Conservation (phyloP, 2,797 vertebrate genomes). For the Babyrousa celebensis region DNA sequence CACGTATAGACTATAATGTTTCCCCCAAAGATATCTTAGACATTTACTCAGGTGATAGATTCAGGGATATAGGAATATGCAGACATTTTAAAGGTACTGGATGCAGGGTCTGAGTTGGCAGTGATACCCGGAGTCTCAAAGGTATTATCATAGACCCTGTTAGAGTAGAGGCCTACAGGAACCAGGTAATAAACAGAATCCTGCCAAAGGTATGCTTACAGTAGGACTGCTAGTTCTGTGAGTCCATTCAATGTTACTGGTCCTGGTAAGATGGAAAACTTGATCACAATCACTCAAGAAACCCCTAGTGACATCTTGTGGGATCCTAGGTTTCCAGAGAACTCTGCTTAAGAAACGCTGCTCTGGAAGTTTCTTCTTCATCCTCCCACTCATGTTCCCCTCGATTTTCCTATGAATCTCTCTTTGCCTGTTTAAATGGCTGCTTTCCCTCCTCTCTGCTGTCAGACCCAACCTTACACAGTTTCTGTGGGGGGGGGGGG, state of each 20-base stretch:
- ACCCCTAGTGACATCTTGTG: background rate
- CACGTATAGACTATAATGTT: background rate
- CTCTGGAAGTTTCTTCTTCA: conserved; percentile 11
- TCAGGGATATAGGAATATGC: background rate
- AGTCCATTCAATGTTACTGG: background rate
- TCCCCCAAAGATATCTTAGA: background rate
- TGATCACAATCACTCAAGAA: background rate
- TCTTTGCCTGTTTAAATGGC: background rate
- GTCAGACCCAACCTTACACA: background rate
- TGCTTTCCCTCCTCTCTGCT: background rate
- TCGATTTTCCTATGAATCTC: background rate
- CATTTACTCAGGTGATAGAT: background rate
- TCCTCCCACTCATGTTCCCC: background rate
- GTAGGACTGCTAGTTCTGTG: background rate
- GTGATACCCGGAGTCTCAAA: background rate
- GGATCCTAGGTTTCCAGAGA: conserved; percentile 12
- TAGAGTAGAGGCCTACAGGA: background rate
- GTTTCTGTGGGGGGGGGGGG: background rate
- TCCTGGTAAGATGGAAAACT: background rate
- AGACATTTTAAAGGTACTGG: conserved; percentile 22
- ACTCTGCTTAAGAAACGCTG: background rate
- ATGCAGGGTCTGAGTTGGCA: background rate
- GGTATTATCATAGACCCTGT: background rate
- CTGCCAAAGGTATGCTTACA: background rate
- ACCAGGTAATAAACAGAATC: background rate